Evolutionary conservation across 2,888 invertebrate genomes (phyloP).

Genomic region (Dascillus cervinus): DNA sequence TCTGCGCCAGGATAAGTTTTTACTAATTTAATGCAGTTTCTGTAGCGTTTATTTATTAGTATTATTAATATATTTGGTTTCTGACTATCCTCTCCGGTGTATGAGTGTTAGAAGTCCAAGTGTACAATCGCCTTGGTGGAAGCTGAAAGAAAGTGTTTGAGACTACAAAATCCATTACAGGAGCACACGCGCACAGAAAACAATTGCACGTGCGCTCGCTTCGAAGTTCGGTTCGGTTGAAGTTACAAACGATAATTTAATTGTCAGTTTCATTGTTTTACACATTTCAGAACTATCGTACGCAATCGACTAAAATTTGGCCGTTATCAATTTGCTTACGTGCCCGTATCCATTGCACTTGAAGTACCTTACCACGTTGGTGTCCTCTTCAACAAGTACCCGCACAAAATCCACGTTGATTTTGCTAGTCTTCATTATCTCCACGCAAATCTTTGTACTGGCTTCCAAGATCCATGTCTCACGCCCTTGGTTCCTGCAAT

Average conservation of each 20-base stretch:
- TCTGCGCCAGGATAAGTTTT: no score
- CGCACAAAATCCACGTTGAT: neutral
- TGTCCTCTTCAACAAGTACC: neutral
- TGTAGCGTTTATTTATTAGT: constrained; percentile 17
- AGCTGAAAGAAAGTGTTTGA: no score
- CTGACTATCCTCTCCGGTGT: constrained; percentile 14
- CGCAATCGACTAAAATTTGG: no score
- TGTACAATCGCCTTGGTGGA: no score
- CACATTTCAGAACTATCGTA: no score
- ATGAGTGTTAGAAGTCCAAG: constrained; percentile 21
- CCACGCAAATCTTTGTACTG: neutral
- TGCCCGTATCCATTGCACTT: neutral
- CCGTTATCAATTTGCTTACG: neutral
- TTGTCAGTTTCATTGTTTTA: no score
- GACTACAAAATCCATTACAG: no score
- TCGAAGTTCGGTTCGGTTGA: no score
- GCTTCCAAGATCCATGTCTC: neutral
- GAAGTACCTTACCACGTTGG: neutral
- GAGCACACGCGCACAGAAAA: no score
- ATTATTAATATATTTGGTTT: constrained; percentile 24
- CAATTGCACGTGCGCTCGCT: no score
- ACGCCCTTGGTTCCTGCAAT: neutral
- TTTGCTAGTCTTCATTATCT: neutral
- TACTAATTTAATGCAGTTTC: constrained; percentile 11
- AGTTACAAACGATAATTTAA: no score